A percentile compares a stretch with the other conserved stretches of the same genome.
Conservation (phyloP, 2,888 invertebrate genomes). For the Helleia helle region DNA sequence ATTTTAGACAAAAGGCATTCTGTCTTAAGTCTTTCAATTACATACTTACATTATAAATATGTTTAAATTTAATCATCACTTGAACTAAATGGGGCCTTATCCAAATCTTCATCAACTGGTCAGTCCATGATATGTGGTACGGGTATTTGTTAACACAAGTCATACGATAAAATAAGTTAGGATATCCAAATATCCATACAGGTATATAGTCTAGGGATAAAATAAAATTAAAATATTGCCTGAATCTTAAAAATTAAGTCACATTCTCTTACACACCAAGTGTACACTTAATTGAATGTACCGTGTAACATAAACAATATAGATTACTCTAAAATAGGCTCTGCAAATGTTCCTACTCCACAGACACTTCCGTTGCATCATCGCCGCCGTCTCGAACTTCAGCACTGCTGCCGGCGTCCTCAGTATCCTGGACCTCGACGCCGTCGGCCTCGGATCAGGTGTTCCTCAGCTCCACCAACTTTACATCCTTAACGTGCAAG, state of each 20-base stretch:
- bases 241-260: neutral
- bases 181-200: slow-evolving; percentile 7
- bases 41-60: neutral
- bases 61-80: neutral
- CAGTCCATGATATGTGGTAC: slow-evolving; percentile 41
- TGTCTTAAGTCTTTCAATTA: neutral
- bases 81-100: neutral
- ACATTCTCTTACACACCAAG: neutral
- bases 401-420: slow-evolving; percentile 15
- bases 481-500: slow-evolving; percentile 85
- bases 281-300: slow-evolving; percentile 5
- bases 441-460: slow-evolving; percentile 46
- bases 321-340: slow-evolving; percentile 6
- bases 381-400: neutral
- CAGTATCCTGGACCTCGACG: slow-evolving; percentile 9
- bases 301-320: neutral
- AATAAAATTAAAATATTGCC: neutral
- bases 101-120: slow-evolving; percentile 29
- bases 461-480: slow-evolving; percentile 78
- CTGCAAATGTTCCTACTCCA: neutral
- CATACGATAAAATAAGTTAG: slow-evolving; percentile 13
- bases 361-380: neutral
- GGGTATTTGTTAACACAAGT: slow-evolving; percentile 21
- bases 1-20: neutral
- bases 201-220: slow-evolving; percentile 4